Evolutionary conservation across 2,888 invertebrate genomes (phyloP).

Genomic region (Thera obeliscata): DNA sequence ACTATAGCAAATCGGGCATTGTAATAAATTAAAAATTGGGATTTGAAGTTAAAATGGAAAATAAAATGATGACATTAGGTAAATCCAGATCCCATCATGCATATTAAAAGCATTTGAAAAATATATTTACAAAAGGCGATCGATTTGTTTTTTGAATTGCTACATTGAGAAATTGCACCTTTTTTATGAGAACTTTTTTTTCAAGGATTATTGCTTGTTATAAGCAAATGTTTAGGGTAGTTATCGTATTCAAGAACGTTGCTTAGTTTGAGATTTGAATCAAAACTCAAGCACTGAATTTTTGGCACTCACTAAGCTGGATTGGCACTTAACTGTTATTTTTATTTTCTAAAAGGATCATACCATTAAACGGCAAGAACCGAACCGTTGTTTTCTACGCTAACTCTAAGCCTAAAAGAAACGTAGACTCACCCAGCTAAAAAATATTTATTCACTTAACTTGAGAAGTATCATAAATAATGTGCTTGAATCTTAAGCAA

Average conservation of each 20-base stretch:
- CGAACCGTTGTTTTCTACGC: too few species aligned
- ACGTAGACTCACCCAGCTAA: too few species aligned
- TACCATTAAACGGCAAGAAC: too few species aligned
- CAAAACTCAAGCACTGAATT: background rate
- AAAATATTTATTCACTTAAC: too few species aligned
- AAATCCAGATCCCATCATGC: constrained; percentile 37
- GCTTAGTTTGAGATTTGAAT: background rate
- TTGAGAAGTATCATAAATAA: too few species aligned
- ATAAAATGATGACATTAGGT: background rate
- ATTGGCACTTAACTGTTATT: too few species aligned
- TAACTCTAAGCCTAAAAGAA: too few species aligned
- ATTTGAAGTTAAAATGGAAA: background rate
- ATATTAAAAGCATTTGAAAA: constrained; percentile 34
- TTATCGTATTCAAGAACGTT: background rate
- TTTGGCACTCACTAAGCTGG: background rate
- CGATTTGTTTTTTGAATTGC: background rate
- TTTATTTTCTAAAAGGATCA: too few species aligned
- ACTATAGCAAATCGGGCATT: too few species aligned
- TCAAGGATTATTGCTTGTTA: background rate
- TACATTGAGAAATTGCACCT: background rate
- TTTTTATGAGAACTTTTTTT: background rate
- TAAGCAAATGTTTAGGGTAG: constrained; percentile 17
- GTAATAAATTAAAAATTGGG: too few species aligned
- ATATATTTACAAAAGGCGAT: constrained; percentile 55
- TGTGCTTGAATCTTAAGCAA: background rate